These are phyloP conservation scores for Cyclophora albipunctata DNA, from an alignment of 2,888 invertebrate genomes.

Conservation along the genomic window DNA sequence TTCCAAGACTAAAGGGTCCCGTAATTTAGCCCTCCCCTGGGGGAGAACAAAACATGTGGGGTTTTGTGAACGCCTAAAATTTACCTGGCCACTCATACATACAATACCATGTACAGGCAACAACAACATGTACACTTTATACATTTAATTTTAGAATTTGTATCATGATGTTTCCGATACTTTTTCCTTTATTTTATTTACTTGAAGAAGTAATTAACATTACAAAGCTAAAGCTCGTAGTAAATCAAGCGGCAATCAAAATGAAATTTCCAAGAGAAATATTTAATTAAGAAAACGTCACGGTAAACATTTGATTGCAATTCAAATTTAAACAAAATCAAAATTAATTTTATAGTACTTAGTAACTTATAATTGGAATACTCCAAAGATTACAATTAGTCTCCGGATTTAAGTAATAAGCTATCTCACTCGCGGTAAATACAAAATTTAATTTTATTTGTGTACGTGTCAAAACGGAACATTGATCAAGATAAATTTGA, in stretches of 20 bases:
- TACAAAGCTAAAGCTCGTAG: too few species aligned
- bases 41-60: conserved; percentile 30
- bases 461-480: conserved; percentile 15
- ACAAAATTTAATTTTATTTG: conserved; percentile 12
- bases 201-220: too few species aligned
- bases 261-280: background rate
- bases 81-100: conserved; percentile 31
- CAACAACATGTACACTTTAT: background rate
- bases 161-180: too few species aligned
- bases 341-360: conserved; percentile 2
- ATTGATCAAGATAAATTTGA: conserved; percentile 31
- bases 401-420: conserved; percentile 7
- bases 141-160: background rate
- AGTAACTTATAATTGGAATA: conserved; percentile 3
- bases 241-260: too few species aligned
- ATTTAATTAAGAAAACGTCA: too few species aligned
- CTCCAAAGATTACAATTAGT: conserved; percentile 6
- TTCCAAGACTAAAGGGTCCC: conserved; percentile 39
- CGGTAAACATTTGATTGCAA: conserved; percentile 1
- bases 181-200: too few species aligned
- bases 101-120: conserved; percentile 10
- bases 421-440: conserved; percentile 4
- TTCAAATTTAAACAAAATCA: conserved; percentile 3
- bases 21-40: conserved; percentile 40
- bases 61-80: conserved; percentile 23